phyloP scores from a whole-genome alignment of 2,888 invertebrate species.

The Biston stratarius region DNA sequence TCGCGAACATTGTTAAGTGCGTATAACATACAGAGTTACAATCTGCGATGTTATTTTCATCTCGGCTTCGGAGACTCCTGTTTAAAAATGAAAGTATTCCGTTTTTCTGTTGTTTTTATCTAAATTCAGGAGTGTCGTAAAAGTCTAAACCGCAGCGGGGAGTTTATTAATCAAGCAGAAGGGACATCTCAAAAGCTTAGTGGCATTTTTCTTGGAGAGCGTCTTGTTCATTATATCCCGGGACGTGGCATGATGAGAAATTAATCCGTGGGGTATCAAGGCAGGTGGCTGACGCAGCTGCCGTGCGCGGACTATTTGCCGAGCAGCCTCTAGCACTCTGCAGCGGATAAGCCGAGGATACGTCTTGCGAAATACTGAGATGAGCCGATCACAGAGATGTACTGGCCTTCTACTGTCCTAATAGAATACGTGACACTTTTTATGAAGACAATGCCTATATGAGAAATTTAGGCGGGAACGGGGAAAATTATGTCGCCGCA shows the following conservation, averaged over 20 bases:
- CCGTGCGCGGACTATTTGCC: constrained; percentile 69
- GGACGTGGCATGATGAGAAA: constrained; percentile 81
- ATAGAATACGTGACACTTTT: background rate
- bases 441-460: background rate
- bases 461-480: background rate
- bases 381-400: constrained; percentile 36
- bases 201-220: constrained; percentile 76
- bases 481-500: background rate
- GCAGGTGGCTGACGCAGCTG: constrained; percentile 77
- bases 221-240: constrained; percentile 74
- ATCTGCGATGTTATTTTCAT: constrained; percentile 30
- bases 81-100: constrained; percentile 8
- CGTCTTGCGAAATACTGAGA: constrained; percentile 48
- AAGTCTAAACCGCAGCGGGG: constrained; percentile 55
- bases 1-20: constrained; percentile 66
- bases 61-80: constrained; percentile 16
- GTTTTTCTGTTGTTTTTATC: constrained; percentile 35
- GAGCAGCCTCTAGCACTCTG: constrained; percentile 45
- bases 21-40: constrained; percentile 55
- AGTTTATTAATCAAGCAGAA: constrained; percentile 80
- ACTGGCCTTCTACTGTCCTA: background rate
- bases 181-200: constrained; percentile 69
- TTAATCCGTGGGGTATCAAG: constrained; percentile 72
- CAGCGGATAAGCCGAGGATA: constrained; percentile 57
- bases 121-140: constrained; percentile 61